Evolutionary conservation across 2,888 invertebrate species (phyloP).

Genomic region (Ctenicera cuprea): DNA sequence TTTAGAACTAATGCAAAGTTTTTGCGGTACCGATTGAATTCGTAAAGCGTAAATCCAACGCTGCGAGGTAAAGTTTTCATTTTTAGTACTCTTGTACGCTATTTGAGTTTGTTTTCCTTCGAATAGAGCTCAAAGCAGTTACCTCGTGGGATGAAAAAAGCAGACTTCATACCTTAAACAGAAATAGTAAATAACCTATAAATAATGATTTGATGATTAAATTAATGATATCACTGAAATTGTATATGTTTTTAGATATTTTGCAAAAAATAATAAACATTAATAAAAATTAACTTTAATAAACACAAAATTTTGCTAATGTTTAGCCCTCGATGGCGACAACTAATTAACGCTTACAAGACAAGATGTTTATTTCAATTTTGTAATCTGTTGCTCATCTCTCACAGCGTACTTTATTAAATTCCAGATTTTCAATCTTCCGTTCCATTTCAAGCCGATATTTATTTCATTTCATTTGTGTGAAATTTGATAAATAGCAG

Average conservation of each 20-base stretch:
- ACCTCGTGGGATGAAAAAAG: too few species aligned
- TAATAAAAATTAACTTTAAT: constrained; percentile 19
- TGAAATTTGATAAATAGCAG: too few species aligned
- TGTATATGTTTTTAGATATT: neutral
- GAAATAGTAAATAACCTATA: too few species aligned
- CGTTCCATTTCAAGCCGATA: neutral
- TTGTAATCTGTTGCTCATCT: constrained; percentile 13
- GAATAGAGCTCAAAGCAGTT: too few species aligned
- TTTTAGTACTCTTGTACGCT: too few species aligned
- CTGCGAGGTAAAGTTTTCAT: too few species aligned
- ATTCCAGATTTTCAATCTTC: constrained; percentile 18
- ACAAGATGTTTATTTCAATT: constrained; percentile 17
- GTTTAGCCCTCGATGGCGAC: constrained; percentile 14
- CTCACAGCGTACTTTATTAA: neutral
- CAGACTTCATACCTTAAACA: too few species aligned
- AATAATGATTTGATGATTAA: too few species aligned
- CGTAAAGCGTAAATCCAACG: too few species aligned
- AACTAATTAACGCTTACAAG: constrained; percentile 18
- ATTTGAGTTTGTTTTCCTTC: too few species aligned
- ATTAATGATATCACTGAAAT: neutral
- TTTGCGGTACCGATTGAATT: too few species aligned
- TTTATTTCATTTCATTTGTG: neutral
- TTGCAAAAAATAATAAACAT: constrained; percentile 4
- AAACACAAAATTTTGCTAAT: constrained; percentile 16
- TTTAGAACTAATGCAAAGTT: too few species aligned